A percentile compares a stretch with the other conserved stretches of the same genome.
These are phyloP conservation scores for Cebidichthys violaceus DNA, from an alignment of 2,113 vertebrate genomes.

Conservation along the genomic window DNA sequence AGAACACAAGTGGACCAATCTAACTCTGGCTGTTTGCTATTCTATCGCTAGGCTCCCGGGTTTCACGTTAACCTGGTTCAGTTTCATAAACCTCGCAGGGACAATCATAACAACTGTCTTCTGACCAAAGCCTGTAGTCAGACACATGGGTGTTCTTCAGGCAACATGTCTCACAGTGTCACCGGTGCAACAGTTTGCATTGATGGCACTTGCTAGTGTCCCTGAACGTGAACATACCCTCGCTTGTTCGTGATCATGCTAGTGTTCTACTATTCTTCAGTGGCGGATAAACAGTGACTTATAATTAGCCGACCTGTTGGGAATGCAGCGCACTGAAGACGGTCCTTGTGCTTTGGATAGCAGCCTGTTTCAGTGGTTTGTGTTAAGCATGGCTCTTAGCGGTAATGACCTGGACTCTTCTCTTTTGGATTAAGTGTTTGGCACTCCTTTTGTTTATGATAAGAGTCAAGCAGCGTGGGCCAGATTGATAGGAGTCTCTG, in stretches of 20 bases:
- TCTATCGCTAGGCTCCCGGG: conserved; percentile 10
- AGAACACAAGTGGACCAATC: conserved; percentile 10
- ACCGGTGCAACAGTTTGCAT: conserved; percentile 41
- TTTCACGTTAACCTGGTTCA: conserved; percentile 7
- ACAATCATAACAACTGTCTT: background rate
- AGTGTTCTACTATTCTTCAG: conserved; percentile 21
- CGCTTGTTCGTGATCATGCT: background rate
- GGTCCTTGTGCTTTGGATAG: background rate
- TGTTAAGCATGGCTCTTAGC: background rate
- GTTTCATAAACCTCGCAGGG: background rate
- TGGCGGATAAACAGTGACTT: conserved; percentile 36
- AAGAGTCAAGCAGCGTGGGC: background rate
- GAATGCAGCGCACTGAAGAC: conserved; percentile 5
- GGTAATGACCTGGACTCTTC: conserved; percentile 4
- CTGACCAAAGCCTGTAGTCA: conserved; percentile 1
- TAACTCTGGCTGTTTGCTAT: conserved; percentile 49
- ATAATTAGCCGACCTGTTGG: conserved; percentile 35
- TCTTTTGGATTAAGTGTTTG: background rate
- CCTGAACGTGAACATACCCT: conserved; percentile 21
- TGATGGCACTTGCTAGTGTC: conserved; percentile 53
- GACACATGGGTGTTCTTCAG: conserved; percentile 1
- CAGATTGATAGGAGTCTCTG: background rate
- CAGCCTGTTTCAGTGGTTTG: background rate
- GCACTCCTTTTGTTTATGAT: conserved; percentile 25
- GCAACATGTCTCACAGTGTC: conserved; percentile 18